A percentile compares a stretch with the other conserved stretches of the same genome.
Conservation (phyloP, 2,888 invertebrate genomes). For the Dastarcus helophoroides region DNA sequence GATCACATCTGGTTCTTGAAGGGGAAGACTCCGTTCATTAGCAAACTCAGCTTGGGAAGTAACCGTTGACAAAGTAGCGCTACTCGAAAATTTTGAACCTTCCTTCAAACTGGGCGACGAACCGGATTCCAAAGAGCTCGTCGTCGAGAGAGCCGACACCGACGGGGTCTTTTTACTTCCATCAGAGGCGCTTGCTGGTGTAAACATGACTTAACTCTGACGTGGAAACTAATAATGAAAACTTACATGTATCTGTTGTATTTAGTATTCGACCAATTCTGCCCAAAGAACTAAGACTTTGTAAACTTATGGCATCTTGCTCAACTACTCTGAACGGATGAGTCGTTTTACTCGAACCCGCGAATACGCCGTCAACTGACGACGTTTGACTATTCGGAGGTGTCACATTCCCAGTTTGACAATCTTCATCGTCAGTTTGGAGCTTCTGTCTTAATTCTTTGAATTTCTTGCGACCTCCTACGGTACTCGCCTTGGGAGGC, state of each 20-base stretch:
- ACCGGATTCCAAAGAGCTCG: constrained; percentile 32
- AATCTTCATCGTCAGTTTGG: constrained; percentile 77
- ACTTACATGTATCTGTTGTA: constrained; percentile 9
- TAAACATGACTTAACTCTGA: neutral
- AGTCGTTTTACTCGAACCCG: constrained; percentile 48
- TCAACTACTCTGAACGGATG: constrained; percentile 81
- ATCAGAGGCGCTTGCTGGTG: constrained; percentile 16
- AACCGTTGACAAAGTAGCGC: constrained; percentile 27
- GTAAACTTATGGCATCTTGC: constrained; percentile 76
- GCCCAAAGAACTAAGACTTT: constrained; percentile 80
- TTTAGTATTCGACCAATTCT: constrained; percentile 35
- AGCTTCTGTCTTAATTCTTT: constrained; percentile 75
- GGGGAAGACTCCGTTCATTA: constrained; percentile 33
- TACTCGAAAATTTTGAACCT: constrained; percentile 32
- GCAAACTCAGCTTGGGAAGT: constrained; percentile 7
- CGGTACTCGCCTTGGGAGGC: constrained; percentile 9
- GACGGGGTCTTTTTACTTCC: constrained; percentile 26
- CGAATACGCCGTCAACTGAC: constrained; percentile 66
- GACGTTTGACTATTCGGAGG: constrained; percentile 68
- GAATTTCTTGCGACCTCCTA: constrained; percentile 58
- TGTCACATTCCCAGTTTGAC: constrained; percentile 45
- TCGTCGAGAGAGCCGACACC: constrained; percentile 27
- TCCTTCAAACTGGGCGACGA: constrained; percentile 34
- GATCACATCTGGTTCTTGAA: constrained; percentile 84
- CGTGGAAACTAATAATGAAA: constrained; percentile 2